Percentiles rank a stretch among this genome's conserved stretches.
Evolutionary conservation across 2,888 invertebrate species (phyloP).

Genomic region (Argyresthia goedartella): DNA sequence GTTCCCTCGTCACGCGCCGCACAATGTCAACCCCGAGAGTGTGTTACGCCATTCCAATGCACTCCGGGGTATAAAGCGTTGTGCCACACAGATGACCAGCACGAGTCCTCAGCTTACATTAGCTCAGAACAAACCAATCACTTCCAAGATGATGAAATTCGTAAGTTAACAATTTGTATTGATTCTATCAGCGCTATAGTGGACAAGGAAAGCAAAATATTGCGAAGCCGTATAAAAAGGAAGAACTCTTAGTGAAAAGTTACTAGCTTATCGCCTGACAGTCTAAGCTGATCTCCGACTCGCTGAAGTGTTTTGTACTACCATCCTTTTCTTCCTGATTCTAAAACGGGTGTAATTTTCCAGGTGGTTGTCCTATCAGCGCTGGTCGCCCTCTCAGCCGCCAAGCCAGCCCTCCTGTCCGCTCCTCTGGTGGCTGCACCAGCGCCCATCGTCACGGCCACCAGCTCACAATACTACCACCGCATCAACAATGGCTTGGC

Average conservation of each 20-base stretch:
- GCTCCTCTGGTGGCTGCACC: conserved; percentile 46
- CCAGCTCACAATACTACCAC: conserved; percentile 77
- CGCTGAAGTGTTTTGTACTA: no score
- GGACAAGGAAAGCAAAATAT: no score
- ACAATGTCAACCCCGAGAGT: conserved; percentile 45
- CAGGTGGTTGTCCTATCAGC: conserved; percentile 47
- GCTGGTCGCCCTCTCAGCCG: conserved; percentile 42
- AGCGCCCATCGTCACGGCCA: conserved; percentile 71
- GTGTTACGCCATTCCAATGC: conserved; percentile 30
- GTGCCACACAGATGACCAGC: conserved; percentile 18
- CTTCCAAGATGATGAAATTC: conserved; percentile 54
- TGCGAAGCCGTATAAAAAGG: no score
- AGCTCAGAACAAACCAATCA: conserved; percentile 29
- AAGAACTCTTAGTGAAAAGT: no score
- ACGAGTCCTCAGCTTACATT: conserved; percentile 37
- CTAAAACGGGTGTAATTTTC: conserved; percentile 8
- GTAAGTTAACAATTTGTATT: conserved; percentile 26
- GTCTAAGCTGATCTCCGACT: no score
- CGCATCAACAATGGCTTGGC: conserved; percentile 72
- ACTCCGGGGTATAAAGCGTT: conserved; percentile 34
- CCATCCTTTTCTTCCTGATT: no score
- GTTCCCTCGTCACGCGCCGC: conserved; percentile 40
- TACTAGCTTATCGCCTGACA: no score
- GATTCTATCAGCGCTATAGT: no score
- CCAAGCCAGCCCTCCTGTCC: conserved; percentile 42